phyloP scores from a whole-genome alignment of 2,888 invertebrate species.

The Ypsolopha scabrella region DNA sequence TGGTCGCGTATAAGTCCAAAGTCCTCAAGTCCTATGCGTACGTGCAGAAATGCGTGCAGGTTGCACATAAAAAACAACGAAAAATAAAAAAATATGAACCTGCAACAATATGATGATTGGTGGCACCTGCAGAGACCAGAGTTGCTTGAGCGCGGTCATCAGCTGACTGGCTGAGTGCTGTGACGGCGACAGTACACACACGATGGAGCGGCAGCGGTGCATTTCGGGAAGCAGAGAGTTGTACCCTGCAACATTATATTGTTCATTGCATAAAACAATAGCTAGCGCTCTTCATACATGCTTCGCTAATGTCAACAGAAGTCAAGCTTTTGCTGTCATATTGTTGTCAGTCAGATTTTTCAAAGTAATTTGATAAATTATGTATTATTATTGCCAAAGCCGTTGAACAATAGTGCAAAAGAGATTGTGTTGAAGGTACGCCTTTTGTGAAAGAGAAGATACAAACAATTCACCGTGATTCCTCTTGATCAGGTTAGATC shows the following conservation, averaged over 20 bases:
- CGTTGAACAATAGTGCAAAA: no score
- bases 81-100: constrained; percentile 21
- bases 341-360: no score
- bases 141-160: constrained; percentile 41
- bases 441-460: no score
- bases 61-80: constrained; percentile 11
- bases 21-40: no score
- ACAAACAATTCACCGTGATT: no score
- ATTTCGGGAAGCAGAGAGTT: constrained; percentile 49
- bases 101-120: constrained; percentile 57
- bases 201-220: constrained; percentile 46
- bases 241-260: constrained; percentile 50
- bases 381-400: no score
- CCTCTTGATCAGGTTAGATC: no score
- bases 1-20: no score
- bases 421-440: no score
- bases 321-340: no score
- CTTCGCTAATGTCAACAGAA: background rate
- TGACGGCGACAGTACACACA: constrained; percentile 55
- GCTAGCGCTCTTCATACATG: background rate
- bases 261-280: background rate
- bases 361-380: no score
- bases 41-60: background rate
- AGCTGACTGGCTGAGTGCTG: constrained; percentile 51
- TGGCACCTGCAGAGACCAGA: constrained; percentile 44